Base-by-base conservation (phyloP, 2,888 invertebrate species). In the Helicoverpa assulta region DNA sequence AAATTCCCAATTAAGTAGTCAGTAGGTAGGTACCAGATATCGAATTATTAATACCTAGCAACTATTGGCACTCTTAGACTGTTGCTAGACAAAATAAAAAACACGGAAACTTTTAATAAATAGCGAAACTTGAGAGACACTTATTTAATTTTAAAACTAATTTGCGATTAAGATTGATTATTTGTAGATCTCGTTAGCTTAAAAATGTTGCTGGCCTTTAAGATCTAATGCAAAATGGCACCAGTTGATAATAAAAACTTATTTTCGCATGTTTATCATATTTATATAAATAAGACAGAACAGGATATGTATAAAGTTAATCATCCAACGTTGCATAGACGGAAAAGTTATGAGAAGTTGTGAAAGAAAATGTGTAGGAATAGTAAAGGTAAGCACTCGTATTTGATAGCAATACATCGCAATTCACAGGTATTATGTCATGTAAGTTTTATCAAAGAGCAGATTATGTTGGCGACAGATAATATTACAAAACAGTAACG, bases 401-500 rank as follows among this genome's bases (percentile, higher is more conserved):
- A 18, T 57, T 19, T 26, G 12, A 26, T 10, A 29, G 16, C 26
- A 56, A 33, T 58, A 18, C 37, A 43, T 52, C n/a, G n/a, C n/a
- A n/a, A n/a, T n/a, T n/a, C 19, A 26, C 55, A 59, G 4, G 51
- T 18, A 40, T 21, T n/a, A 43, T 59, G 14, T 21, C 21, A 47
- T 54, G n/a, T n/a, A 47, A 21, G 26, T 54, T 43, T 10, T 18
- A 60, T 21, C 10, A 26, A 67, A 40, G 18, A 40, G 16, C 37
- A 63, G 14, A 64, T 40, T 55, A 43, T 47, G 21, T 14, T 14
- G 21, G 62, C n/a, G 16, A 29, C 37, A 60, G 29, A 60, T 59
- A 47, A 55, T 50, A 54, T 69, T 73, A 68, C 33, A 52, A 74
- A 70, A 70, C 59, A 56, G 50, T 26, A 60, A 60, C 33, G 33